Conservation (phyloP, 2,113 vertebrate species). For the Dasypus novemcinctus region DNA sequence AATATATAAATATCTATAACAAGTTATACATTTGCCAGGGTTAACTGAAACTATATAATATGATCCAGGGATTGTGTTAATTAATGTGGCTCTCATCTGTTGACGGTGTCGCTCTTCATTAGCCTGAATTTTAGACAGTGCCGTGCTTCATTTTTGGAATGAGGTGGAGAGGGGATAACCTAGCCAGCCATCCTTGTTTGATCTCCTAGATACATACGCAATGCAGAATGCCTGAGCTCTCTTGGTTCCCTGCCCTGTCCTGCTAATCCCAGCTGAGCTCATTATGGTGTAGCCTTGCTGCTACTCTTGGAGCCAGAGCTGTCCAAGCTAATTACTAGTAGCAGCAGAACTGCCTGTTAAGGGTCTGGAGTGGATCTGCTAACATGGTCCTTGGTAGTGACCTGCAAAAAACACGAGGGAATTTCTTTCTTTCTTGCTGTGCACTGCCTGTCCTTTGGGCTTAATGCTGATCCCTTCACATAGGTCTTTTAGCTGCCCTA, state of each 20-base stretch:
- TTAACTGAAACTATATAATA: slow-evolving; percentile 84
- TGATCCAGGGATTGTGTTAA: slow-evolving; percentile 91
- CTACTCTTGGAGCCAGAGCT: slow-evolving; percentile 98
- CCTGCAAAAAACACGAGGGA: slow-evolving; percentile 92
- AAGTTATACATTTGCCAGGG: slow-evolving; percentile 86
- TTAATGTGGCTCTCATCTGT: slow-evolving; percentile 91
- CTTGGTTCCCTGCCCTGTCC: slow-evolving; percentile 97
- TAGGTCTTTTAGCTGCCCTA: slow-evolving; percentile 88
- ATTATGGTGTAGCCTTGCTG: slow-evolving; percentile 99
- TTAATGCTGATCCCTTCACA: slow-evolving; percentile 95
- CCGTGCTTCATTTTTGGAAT: slow-evolving; percentile 92
- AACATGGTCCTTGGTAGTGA: slow-evolving; percentile 95
- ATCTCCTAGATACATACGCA: slow-evolving; percentile 91
- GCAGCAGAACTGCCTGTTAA: slow-evolving; percentile 97
- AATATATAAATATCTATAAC: slow-evolving; percentile 73
- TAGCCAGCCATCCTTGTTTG: slow-evolving; percentile 94
- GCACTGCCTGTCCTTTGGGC: slow-evolving; percentile 91
- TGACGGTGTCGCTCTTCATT: slow-evolving; percentile 92
- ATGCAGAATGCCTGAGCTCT: slow-evolving; percentile 92
- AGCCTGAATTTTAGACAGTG: slow-evolving; percentile 92
- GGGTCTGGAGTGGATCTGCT: slow-evolving; percentile 94
- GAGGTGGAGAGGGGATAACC: slow-evolving; percentile 93
- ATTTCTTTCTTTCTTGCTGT: slow-evolving; percentile 90
- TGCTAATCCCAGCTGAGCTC: slow-evolving; percentile 99
- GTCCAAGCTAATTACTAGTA: slow-evolving; percentile 99